A percentile compares a stretch with the other conserved stretches of the same genome.
These are phyloP conservation scores for Drosophila fulvimacula DNA, from an alignment of 2,888 invertebrate species.

Conservation along the genomic window DNA sequence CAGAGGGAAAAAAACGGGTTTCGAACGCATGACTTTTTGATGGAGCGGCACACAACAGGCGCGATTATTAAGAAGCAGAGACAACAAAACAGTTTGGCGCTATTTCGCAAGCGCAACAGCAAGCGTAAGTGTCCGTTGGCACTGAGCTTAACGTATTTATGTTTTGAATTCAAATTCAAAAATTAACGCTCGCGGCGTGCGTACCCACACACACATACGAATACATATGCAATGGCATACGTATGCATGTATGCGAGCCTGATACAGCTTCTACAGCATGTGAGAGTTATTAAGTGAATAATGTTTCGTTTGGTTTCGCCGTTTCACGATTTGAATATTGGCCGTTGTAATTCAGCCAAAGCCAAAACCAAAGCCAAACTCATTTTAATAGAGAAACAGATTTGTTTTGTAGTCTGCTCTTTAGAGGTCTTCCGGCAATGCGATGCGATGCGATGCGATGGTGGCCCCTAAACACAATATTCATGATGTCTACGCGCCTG, in stretches of 20 bases:
- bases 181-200: conserved; percentile 48
- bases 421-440: conserved; percentile 35
- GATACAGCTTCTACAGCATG: conserved; percentile 24
- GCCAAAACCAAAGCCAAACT: conserved; percentile 8
- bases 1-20: conserved; percentile 44
- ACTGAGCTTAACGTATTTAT: conserved; percentile 48
- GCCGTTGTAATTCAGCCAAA: conserved; percentile 20
- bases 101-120: conserved; percentile 47
- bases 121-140: conserved; percentile 42
- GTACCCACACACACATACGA: conserved; percentile 2
- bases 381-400: conserved; percentile 19
- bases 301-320: conserved; percentile 4
- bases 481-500: conserved; percentile 47
- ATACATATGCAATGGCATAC: background rate
- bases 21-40: conserved; percentile 44
- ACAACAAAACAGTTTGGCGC: conserved; percentile 28
- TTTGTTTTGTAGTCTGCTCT: conserved; percentile 13
- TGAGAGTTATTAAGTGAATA: conserved; percentile 9
- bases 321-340: conserved; percentile 17
- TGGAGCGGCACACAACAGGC: conserved; percentile 24
- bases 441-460: background rate
- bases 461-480: conserved; percentile 29
- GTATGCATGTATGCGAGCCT: background rate
- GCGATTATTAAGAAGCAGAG: conserved; percentile 24
- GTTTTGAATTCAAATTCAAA: conserved; percentile 66